These are phyloP conservation scores for Hoplodrina blanda DNA, from an alignment of 2,888 invertebrate species.

Conservation along the genomic window DNA sequence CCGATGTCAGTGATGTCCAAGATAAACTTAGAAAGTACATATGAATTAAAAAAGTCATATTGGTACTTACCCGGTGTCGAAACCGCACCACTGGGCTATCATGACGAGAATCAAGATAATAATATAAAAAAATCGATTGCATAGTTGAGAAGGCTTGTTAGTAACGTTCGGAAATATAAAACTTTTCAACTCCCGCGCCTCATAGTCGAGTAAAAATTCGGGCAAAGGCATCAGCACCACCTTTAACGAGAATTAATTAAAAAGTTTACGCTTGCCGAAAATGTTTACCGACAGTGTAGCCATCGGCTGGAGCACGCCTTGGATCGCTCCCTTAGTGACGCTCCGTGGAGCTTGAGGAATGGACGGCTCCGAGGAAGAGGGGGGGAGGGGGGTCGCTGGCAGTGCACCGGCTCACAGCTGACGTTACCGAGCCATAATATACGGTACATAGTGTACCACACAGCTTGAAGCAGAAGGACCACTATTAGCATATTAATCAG, in stretches of 20 bases:
- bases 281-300: slow-evolving; percentile 56
- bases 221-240: slow-evolving; percentile 26
- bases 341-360: slow-evolving; percentile 75
- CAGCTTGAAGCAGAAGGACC: slow-evolving; percentile 34
- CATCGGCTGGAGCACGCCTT: slow-evolving; percentile 57
- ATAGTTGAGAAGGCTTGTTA: slow-evolving; percentile 37
- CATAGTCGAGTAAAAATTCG: slow-evolving; percentile 27
- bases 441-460: slow-evolving; percentile 57
- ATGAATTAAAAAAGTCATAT: no score
- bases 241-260: slow-evolving; percentile 64
- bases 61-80: no score
- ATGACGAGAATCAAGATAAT: neutral
- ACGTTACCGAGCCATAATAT: slow-evolving; percentile 67
- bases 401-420: slow-evolving; percentile 74
- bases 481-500: neutral
- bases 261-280: slow-evolving; percentile 62
- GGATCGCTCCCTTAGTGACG: slow-evolving; percentile 70
- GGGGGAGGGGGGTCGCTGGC: slow-evolving; percentile 55
- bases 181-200: slow-evolving; percentile 21
- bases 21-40: no score
- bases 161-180: slow-evolving; percentile 26
- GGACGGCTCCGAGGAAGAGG: slow-evolving; percentile 55
- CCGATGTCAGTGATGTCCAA: no score
- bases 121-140: slow-evolving; percentile 16
- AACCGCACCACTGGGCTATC: no score